Evolutionary conservation across 1,140 invertebrate species (phyloP), one percentile per base, ranked within the genome.

Genomic region (Melipona quadrifasciata): DNA sequence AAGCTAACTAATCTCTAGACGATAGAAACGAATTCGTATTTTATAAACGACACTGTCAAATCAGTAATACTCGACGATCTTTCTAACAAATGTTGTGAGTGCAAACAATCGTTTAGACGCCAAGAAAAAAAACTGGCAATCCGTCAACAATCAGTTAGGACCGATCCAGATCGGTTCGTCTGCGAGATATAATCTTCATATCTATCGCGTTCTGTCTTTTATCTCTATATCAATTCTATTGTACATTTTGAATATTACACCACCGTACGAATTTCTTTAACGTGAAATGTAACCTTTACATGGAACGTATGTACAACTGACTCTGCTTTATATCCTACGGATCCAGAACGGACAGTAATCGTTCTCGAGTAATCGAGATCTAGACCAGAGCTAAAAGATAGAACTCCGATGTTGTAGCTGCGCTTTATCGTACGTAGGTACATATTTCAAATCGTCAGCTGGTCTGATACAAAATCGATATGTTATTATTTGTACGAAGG

Each of bases 391-490:
- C 27, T 61, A 77, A 83, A 78, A 75, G 71, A 75, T 55, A 21
- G 55, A 31, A 83, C 39, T 5, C 27, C 14, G 65, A 0, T 47
- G 39, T 53, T 10, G 16, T 79, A 51, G 67, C 61, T 47, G 24
- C n/a, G 58, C 27, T 39, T 75, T 65, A 81, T 64, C 57, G 51
- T 65, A 27, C 16, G 6, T 67, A 55, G 47, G 53, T 61, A 47
- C 39, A 47, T 47, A 72, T 74, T n/a, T 24, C 8, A 51, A 64
- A 65, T 55, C 55, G 70, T 85, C 68, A 65, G 83, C 77, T 74
- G 83, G 58, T 65, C 68, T 74, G 78, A 80, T 81, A 73, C 39
- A 72, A 34, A 57, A 68, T 68, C 51, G n/a, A 76, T 34, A 65
- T 16, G 78, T 19, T 58, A 70, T 61, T 12, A 31, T 47, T 47